Conservation (phyloP, 2,113 vertebrate genomes). For the Hypanus sabinus region DNA sequence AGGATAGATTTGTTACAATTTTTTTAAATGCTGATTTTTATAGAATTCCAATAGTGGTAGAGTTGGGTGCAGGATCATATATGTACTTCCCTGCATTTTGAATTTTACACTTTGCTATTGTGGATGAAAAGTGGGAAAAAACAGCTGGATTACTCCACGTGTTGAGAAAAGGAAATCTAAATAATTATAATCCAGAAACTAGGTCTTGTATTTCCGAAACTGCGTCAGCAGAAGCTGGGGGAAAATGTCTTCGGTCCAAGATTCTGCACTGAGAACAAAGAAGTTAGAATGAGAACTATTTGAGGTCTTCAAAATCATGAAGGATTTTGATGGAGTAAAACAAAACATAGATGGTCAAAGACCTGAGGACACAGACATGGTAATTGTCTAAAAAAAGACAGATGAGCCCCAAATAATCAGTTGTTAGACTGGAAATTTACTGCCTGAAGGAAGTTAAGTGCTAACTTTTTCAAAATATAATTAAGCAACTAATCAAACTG, state of each 20-base stretch:
- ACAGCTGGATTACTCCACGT: not conserved
- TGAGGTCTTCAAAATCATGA: not conserved
- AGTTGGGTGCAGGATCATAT: not conserved
- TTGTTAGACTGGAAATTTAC: not conserved
- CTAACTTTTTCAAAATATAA: not conserved
- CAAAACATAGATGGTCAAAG: not conserved
- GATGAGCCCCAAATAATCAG: not conserved
- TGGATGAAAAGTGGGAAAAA: not conserved
- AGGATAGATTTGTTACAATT: not conserved
- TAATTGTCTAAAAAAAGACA: not conserved
- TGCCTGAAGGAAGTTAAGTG: not conserved
- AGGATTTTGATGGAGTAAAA: not conserved
- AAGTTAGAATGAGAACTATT: not conserved
- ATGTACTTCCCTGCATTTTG: not conserved
- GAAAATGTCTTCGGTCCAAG: not conserved
- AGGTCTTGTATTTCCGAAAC: not conserved
- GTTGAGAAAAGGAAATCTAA: not conserved
- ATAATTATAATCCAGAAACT: not conserved
- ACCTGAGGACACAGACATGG: not conserved
- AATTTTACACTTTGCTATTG: not conserved
- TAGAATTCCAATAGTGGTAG: not conserved
- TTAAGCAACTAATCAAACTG: not conserved
- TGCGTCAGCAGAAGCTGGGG: not conserved
- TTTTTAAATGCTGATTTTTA: not conserved
- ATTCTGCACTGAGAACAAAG: not conserved